Percentiles rank a stretch among this genome's conserved stretches.
Conservation (phyloP, 1,140 invertebrate genomes). For the Ericerus pela region DNA sequence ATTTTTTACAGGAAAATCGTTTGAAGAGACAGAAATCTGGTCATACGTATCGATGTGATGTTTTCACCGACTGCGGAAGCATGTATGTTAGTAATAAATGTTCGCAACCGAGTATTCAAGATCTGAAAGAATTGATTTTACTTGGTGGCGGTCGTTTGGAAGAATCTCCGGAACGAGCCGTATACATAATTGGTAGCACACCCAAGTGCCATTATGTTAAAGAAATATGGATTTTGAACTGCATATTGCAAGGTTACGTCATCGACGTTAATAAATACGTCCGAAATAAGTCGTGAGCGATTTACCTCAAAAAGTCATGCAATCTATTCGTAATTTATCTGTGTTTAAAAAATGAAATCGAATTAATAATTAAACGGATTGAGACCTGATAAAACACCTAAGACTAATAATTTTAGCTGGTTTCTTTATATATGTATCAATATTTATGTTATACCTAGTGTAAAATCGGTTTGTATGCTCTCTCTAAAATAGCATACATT, state of each 20-base stretch:
- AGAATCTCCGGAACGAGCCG: not conserved
- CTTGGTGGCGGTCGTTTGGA: not conserved
- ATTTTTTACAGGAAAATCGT: conserved; percentile 2
- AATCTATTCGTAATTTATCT: no score
- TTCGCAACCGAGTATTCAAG: not conserved
- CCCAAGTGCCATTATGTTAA: not conserved
- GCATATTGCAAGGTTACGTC: not conserved
- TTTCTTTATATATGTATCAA: no score
- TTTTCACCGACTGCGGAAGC: not conserved
- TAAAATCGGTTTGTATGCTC: no score
- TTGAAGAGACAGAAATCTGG: not conserved
- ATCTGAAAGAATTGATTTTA: not conserved
- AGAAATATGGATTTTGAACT: not conserved
- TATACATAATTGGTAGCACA: not conserved
- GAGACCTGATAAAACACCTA: no score
- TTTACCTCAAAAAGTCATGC: no score
- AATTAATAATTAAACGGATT: no score
- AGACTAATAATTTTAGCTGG: no score
- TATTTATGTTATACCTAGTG: no score
- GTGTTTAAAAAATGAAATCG: no score
- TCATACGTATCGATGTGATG: not conserved
- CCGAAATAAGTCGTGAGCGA: no score
- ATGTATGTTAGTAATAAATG: not conserved
- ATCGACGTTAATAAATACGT: not conserved
- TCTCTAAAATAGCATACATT: no score